Evolutionary conservation across 1,140 invertebrate species (phyloP), one percentile per base, ranked within the genome.

Genomic region (Procambarus clarkii): DNA sequence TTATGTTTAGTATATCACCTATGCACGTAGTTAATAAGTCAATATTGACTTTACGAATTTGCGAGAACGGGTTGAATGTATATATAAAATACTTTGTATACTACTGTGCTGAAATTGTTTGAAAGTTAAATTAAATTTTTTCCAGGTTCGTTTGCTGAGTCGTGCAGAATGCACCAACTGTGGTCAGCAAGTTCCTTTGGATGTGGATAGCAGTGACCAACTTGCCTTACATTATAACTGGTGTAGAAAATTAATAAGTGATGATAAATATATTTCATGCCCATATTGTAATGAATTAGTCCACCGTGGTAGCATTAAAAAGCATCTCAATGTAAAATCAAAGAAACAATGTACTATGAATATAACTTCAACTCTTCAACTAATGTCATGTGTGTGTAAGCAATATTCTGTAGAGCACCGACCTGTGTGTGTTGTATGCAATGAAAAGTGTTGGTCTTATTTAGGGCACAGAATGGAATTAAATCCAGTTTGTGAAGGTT

Each of bases 381-480:
- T 82, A 13, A 82, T 82, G 80, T 82, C 80, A 8, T 58, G 50
- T 82, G 50, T 82, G 13, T 82, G 80, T 58, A 82, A 82, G n/a
- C 5, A 60, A 46, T 82, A 82, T 34, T 50, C 80, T 34, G 80
- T 60, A 58, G 15, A 34, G 11, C 50, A 82, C 80, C 48, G 24
- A 13, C 80, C 80, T 21, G 4, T 82, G 3, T 82, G 80, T 34
- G 24, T 82, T 50, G 80, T 82, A n/a, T 82, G 80, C 24, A 82
- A 82, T 60, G 80, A 82, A 46, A 58, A 82, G n/a, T 15, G 80
- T 21, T 82, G 80, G 80, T 46, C 80, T 0, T 82, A 60, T 34
- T 9, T 82, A 13, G 80, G 80, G 9, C 80, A 82, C 50, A 54
- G 46, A 34, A 11, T 15, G n/a, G 80, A 82, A 21, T 18, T 82